Percentiles rank a stretch among this genome's conserved stretches.
phyloP scores from a whole-genome alignment of 2,113 vertebrate species.

The Larimichthys crocea region DNA sequence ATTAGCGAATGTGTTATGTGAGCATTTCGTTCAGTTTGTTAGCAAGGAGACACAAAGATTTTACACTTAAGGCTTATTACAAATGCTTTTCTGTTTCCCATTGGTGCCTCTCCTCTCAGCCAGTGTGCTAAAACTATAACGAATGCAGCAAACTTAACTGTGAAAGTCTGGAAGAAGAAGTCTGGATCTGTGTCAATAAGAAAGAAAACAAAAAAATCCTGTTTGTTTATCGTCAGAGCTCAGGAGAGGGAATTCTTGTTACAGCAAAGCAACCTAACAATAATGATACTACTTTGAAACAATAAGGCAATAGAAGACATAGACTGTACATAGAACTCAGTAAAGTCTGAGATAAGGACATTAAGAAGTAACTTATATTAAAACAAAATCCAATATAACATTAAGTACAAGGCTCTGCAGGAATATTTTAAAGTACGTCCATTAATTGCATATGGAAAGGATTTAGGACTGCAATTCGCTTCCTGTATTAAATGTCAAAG shows the following conservation, averaged over 20 bases:
- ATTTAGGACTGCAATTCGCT: neutral
- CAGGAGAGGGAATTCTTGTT: neutral
- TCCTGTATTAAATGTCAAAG: no score
- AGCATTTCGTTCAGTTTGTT: constrained; percentile 10
- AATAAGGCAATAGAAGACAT: neutral
- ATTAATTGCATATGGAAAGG: neutral
- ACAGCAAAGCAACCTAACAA: neutral
- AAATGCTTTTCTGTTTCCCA: neutral
- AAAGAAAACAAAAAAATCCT: neutral
- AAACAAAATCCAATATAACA: neutral
- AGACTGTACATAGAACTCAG: neutral
- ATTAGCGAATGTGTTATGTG: constrained; percentile 26
- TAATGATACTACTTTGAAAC: neutral
- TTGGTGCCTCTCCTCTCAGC: constrained; percentile 1
- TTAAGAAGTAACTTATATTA: no score
- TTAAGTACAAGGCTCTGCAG: neutral
- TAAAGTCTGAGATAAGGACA: neutral
- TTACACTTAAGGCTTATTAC: neutral
- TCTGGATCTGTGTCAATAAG: neutral
- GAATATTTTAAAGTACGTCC: neutral
- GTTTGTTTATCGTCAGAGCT: neutral
- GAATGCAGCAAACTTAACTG: neutral
- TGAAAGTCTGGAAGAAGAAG: neutral
- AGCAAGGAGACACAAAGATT: neutral
- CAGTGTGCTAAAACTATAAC: neutral